These are phyloP conservation scores for Leptinotarsa juncta DNA, from an alignment of 2,888 invertebrate genomes.

Conservation along the genomic window DNA sequence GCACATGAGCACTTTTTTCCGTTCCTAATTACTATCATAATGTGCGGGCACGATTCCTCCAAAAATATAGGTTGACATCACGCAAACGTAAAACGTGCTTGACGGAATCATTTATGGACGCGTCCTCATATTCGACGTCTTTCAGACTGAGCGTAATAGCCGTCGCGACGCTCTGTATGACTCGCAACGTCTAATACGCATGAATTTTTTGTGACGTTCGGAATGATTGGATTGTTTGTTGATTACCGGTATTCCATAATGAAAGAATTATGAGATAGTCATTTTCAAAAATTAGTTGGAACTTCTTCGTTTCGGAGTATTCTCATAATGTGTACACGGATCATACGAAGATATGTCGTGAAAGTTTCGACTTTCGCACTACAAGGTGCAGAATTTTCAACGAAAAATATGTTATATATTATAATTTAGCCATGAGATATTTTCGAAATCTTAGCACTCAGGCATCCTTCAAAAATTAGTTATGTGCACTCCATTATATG, in stretches of 20 bases:
- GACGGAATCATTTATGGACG: conserved; percentile 46
- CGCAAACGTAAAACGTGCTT: conserved; percentile 32
- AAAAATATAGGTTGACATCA: conserved; percentile 29
- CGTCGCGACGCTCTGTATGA: conserved; percentile 46
- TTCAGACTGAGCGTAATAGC: conserved; percentile 51
- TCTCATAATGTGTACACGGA: background rate
- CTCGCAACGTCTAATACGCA: conserved; percentile 46
- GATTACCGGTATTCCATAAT: background rate
- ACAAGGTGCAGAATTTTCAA: too few relatives aligned
- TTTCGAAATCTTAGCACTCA: too few relatives aligned
- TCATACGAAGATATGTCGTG: too few relatives aligned
- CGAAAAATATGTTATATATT: too few relatives aligned
- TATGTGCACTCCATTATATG: too few relatives aligned
- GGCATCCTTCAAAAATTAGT: too few relatives aligned
- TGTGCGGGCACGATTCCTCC: background rate
- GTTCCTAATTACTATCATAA: background rate
- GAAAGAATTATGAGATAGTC: background rate
- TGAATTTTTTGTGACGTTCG: conserved; percentile 30
- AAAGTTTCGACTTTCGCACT: too few relatives aligned
- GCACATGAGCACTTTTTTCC: conserved; percentile 16
- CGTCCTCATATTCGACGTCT: conserved; percentile 52
- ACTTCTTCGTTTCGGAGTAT: background rate
- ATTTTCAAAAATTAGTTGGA: background rate
- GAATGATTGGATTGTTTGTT: conserved; percentile 17
- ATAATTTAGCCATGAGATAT: too few relatives aligned